Evolutionary conservation across 2,888 invertebrate species (phyloP).

Genomic region (Caenorhabditis panamensis): DNA sequence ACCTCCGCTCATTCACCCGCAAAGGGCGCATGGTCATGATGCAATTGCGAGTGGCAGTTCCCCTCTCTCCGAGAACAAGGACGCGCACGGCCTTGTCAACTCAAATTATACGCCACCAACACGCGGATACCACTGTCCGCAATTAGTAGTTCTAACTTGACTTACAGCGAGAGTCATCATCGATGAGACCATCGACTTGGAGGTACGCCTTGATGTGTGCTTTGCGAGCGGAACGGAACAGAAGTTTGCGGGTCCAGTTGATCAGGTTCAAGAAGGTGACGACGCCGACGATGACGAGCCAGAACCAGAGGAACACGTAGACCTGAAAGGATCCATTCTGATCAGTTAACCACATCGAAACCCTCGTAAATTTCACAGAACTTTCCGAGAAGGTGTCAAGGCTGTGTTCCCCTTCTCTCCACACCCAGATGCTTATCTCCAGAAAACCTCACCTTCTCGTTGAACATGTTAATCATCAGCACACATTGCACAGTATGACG

Average conservation of each 20-base stretch:
- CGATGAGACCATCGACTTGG: slow-evolving; percentile 72
- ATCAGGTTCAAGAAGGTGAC: slow-evolving; percentile 82
- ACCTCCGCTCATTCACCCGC: slow-evolving; percentile 26
- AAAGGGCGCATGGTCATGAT: slow-evolving; percentile 48
- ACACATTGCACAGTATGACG: slow-evolving; percentile 81
- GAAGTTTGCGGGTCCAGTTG: slow-evolving; percentile 81
- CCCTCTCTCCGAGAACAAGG: slow-evolving; percentile 3
- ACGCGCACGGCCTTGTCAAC: slow-evolving; percentile 52
- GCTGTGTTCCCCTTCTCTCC: slow-evolving; percentile 11
- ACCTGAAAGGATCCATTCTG: slow-evolving; percentile 65
- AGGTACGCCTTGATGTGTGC: slow-evolving; percentile 78
- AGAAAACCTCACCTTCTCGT: slow-evolving; percentile 75
- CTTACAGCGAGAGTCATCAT: slow-evolving; percentile 69
- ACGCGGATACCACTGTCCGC: slow-evolving; percentile 13
- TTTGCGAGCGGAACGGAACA: slow-evolving; percentile 41
- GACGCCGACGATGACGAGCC: slow-evolving; percentile 83
- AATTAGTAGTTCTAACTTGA: slow-evolving; percentile 41
- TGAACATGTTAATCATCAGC: slow-evolving; percentile 81
- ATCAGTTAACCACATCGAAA: no score
- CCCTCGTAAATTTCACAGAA: slow-evolving; percentile 5
- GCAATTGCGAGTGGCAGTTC: slow-evolving; percentile 34
- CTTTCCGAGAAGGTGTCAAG: slow-evolving; percentile 50
- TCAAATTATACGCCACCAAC: slow-evolving; percentile 43
- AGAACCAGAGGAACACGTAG: slow-evolving; percentile 83
- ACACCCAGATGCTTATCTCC: slow-evolving; percentile 38